Percentiles rank a stretch among this genome's conserved stretches.
These are phyloP conservation scores for Nomada ruficornis DNA, from an alignment of 2,888 invertebrate species.

Conservation along the genomic window DNA sequence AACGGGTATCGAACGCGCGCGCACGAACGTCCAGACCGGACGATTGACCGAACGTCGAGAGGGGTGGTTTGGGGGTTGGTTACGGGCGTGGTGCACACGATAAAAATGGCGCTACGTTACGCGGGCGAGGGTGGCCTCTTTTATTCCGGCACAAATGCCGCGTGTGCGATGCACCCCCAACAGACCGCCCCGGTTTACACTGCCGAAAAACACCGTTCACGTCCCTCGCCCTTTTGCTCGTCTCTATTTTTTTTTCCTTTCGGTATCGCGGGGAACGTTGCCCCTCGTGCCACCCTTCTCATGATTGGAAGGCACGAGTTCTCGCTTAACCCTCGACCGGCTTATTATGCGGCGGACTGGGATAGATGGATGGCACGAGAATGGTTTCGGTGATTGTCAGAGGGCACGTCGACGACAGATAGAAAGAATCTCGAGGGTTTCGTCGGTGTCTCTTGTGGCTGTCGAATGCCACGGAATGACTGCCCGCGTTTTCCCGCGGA, in stretches of 20 bases:
- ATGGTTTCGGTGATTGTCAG: conserved; percentile 62
- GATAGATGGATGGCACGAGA: conserved; percentile 74
- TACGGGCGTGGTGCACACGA: conserved; percentile 81
- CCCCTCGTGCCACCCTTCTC: conserved; percentile 62
- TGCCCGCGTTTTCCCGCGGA: conserved; percentile 5
- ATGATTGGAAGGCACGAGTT: conserved; percentile 68
- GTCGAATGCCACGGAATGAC: conserved; percentile 14
- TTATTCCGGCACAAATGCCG: conserved; percentile 76
- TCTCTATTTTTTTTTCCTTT: background rate
- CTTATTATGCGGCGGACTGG: conserved; percentile 76
- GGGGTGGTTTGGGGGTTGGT: conserved; percentile 71
- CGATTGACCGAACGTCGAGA: conserved; percentile 60
- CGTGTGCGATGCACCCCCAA: conserved; percentile 79
- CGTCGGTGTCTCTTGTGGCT: conserved; percentile 44
- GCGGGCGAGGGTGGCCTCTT: conserved; percentile 72
- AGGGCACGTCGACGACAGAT: conserved; percentile 67
- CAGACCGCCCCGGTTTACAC: conserved; percentile 75
- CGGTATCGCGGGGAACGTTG: conserved; percentile 22
- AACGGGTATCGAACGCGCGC: conserved; percentile 63
- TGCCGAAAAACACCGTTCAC: conserved; percentile 67
- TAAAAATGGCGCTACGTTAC: conserved; percentile 80
- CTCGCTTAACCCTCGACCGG: conserved; percentile 74
- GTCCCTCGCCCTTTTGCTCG: conserved; percentile 22
- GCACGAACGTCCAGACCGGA: conserved; percentile 54
- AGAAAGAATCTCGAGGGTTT: conserved; percentile 67